Base-by-base conservation (phyloP, 2,797 vertebrate genomes). In the Premnoplex brunnescens region DNA sequence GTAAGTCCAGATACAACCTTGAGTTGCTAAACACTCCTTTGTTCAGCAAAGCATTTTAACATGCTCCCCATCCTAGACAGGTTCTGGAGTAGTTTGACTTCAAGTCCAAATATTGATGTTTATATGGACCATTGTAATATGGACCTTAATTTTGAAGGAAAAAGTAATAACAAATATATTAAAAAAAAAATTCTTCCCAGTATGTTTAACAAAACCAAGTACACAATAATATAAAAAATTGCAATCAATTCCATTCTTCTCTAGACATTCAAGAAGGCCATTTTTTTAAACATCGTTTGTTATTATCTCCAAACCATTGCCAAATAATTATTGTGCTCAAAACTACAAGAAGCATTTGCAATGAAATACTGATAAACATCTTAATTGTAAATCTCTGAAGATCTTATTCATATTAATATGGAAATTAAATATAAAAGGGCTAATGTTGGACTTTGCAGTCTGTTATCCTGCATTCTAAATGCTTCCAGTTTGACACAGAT, bases 361-460 rank as follows among this genome's bases (percentile, higher is more conserved):
- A 36, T 62, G 78, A 94, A 91, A 79, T 80, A 17, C 59, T 89
- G 88, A 87, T 71, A 94, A 94, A 91, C 56, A 87, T 91, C 59
- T 92, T 85, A 84, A 87, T 54, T 92, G 26, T 83, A 93, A 91
- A 67, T 89, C 78, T 87, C 56, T 64, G n/a, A 78, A 92, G 52
- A 89, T 82, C 52, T 82, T 44, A 51, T 87, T 91, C 49, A n/a
- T 80, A 80, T 83, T 92, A 92, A 91, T 72, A 64, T 9, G 56
- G 49, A 94, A 85, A 94, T 93, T 71, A 71, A 82, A 91, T 87
- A 93, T 89, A 73, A 82, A 85, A 91, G 73, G 17, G 37, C 63
- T 89, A 89, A 77, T 71, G 37, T 22, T 93, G 89, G 92, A 91
- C 92, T 93, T 77, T 24, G 18, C n/a, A 56, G 30, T 74, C 36